Base-by-base conservation (phyloP, 2,888 invertebrate species). In the Acronicta leporina region DNA sequence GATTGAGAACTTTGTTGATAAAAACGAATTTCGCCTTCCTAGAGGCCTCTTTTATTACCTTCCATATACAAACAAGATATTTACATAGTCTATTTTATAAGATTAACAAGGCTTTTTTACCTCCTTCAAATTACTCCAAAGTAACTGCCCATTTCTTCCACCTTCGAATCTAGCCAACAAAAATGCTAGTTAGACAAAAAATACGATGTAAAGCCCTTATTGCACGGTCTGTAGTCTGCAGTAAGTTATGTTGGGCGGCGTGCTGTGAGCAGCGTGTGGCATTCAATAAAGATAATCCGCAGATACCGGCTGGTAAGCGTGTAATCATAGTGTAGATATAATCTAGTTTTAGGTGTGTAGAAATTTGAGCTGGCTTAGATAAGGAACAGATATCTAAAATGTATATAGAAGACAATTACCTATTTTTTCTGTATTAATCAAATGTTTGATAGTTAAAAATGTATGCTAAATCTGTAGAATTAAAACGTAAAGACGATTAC, bases 231-330 rank as follows among this genome's bases (percentile, higher is more conserved):
- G 68, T 72, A 73, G 61, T 69, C 69, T 70, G 71, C 70, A 73
- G 76, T 70, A 75, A 81, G 77, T 78, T 79, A 78, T 79, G 81
- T 73, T 64, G 5, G 75, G 68, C 58, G 75, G 69, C 91, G 72
- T 84, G 90, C 90, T 91, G 91, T 42, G 89, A 89, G 70, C 92
- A 92, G 92, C 92, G 87, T 90, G 92, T 79, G 92, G 92, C 87
- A 90, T 91, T 90, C 90, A 92, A 92, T 92, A 91, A 88, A 90
- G 91, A 92, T 91, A 87, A 90, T 90, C 90, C 83, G 65, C 67
- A 85, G 89, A 90, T 89, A 88, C 77, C 80, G 63, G 58, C 61
- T 63, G 59, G 68, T 50, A 51, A 62, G 50, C 73, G 63, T 67
- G 72, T 70, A 65, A 75, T 75, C 73, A 73, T 66, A 58, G 64